These are phyloP conservation scores for Melitaea athalia DNA, from an alignment of 2,888 invertebrate species.

Conservation along the genomic window DNA sequence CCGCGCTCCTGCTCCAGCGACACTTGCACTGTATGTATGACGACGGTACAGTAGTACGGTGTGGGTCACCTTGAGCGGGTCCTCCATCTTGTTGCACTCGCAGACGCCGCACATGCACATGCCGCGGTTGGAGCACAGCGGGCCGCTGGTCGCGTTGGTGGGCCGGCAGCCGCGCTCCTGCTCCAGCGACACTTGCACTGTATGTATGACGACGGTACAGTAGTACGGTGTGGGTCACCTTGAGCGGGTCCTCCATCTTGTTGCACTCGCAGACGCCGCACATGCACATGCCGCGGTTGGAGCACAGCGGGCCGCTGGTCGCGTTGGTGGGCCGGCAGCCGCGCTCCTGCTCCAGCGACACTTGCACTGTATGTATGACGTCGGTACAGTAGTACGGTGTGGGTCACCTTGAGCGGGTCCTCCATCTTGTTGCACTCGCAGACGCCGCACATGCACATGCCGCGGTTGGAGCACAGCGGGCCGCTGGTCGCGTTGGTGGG, in stretches of 20 bases:
- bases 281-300: slow-evolving; percentile 92
- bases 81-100: slow-evolving; percentile 87
- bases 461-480: slow-evolving; percentile 91
- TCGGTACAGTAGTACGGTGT: not conserved
- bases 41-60: not conserved
- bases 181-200: slow-evolving; percentile 54
- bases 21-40: slow-evolving; percentile 35
- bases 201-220: too few relatives aligned
- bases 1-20: slow-evolving; percentile 77
- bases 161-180: slow-evolving; percentile 85
- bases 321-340: slow-evolving; percentile 88
- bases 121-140: slow-evolving; percentile 93
- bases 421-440: slow-evolving; percentile 90
- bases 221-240: slow-evolving; percentile 65
- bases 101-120: slow-evolving; percentile 95
- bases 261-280: slow-evolving; percentile 94
- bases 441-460: slow-evolving; percentile 93
- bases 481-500: slow-evolving; percentile 88
- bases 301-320: slow-evolving; percentile 89
- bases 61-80: slow-evolving; percentile 82
- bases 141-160: slow-evolving; percentile 87
- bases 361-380: slow-evolving; percentile 27
- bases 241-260: slow-evolving; percentile 84
- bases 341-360: slow-evolving; percentile 70
- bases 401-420: slow-evolving; percentile 84